Conservation (phyloP, 2,797 vertebrate genomes). For the Astyanax mexicanus region DNA sequence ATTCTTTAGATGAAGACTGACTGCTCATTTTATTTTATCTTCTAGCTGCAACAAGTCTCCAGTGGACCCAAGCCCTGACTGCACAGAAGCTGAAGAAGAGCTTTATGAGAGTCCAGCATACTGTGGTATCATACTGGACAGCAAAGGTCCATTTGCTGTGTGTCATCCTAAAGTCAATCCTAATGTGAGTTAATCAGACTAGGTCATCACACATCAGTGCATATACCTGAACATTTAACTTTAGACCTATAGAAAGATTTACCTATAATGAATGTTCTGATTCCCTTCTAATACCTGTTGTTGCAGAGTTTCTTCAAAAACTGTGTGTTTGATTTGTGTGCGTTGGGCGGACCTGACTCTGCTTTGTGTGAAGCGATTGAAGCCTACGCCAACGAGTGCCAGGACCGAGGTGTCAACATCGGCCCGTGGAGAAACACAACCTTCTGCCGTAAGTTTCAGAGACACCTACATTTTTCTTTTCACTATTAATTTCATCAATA, state of each 20-base stretch:
- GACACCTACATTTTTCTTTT: too few species aligned
- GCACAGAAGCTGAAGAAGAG: conserved; percentile 65
- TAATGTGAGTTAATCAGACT: conserved; percentile 67
- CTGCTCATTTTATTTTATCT: conserved; percentile 8
- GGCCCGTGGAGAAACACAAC: conserved; percentile 84
- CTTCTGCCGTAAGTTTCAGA: conserved; percentile 84
- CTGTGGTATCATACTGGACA: conserved; percentile 77
- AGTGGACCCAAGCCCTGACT: conserved; percentile 67
- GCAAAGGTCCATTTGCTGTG: conserved; percentile 73
- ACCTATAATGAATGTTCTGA: background rate
- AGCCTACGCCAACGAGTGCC: conserved; percentile 82
- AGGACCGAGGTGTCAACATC: conserved; percentile 75
- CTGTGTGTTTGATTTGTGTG: conserved; percentile 88
- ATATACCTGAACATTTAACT: too few species aligned
- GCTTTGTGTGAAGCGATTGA: conserved; percentile 85
- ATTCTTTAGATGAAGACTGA: background rate
- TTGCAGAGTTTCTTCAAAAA: conserved; percentile 78
- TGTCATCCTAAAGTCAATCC: conserved; percentile 73
- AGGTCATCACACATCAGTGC: background rate
- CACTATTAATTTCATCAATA: too few species aligned
- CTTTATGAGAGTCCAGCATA: conserved; percentile 71
- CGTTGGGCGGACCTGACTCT: conserved; percentile 82
- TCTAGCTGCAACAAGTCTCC: conserved; percentile 74
- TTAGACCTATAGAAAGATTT: too few species aligned
- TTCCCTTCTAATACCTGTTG: conserved; percentile 17